These are phyloP conservation scores for Glyptemys insculpta DNA, from an alignment of 2,797 vertebrate species.

Conservation along the genomic window DNA sequence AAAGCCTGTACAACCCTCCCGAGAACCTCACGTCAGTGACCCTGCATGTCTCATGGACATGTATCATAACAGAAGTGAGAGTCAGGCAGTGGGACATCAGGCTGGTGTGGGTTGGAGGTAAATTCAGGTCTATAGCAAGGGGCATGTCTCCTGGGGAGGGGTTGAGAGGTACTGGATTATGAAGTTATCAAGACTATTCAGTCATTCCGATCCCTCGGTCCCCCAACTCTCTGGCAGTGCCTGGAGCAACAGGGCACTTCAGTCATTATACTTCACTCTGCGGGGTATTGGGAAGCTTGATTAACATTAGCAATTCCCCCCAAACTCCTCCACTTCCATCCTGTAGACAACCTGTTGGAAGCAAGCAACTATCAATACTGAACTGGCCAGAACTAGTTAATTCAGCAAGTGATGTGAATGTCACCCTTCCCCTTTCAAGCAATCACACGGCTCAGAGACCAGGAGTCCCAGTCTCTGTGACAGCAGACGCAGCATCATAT, in stretches of 20 bases:
- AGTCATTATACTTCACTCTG: slow-evolving; percentile 17
- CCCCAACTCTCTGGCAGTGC: neutral
- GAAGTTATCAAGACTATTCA: neutral
- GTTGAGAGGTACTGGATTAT: neutral
- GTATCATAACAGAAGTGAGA: neutral
- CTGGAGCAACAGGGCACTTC: neutral
- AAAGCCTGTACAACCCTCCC: neutral
- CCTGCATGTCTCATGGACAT: neutral
- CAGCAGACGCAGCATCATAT: neutral
- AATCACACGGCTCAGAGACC: neutral
- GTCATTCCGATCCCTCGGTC: neutral
- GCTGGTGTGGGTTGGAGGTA: neutral
- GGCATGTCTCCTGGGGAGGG: neutral
- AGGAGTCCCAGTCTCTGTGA: neutral
- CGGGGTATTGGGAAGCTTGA: slow-evolving; percentile 25
- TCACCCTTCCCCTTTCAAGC: neutral
- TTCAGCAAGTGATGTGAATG: neutral
- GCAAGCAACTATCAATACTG: slow-evolving; percentile 23
- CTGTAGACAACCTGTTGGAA: neutral
- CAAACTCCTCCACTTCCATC: slow-evolving; percentile 19
- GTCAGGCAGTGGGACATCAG: neutral
- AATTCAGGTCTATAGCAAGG: neutral
- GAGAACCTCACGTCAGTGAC: neutral
- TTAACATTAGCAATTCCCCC: slow-evolving; percentile 47
- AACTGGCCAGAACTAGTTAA: slow-evolving; percentile 23